Percentiles rank a stretch among this genome's conserved stretches.
Conservation (phyloP, 2,113 vertebrate species). For the Callipepla californica region DNA sequence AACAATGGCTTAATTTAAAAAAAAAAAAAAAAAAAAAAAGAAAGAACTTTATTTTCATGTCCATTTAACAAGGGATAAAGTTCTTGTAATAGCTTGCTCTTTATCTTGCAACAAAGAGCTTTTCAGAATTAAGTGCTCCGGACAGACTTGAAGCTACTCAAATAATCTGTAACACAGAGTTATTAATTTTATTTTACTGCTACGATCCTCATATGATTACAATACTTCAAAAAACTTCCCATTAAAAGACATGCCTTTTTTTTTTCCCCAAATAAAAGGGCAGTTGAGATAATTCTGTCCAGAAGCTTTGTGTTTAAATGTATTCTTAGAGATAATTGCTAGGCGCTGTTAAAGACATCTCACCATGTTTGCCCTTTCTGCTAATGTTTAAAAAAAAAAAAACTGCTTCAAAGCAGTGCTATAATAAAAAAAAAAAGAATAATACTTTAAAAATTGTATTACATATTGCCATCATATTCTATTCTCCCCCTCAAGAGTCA, state of each 20-base stretch:
- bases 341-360: background rate
- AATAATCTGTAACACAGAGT: background rate
- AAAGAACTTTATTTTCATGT: background rate
- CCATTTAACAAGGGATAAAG: background rate
- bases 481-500: background rate
- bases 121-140: background rate
- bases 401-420: background rate
- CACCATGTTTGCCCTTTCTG: background rate
- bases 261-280: background rate
- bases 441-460: background rate
- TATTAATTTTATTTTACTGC: conserved; percentile 29
- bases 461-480: background rate
- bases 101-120: background rate
- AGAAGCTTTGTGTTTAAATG: background rate
- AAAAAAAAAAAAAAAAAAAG: background rate
- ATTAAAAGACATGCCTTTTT: background rate
- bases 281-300: background rate
- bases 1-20: background rate
- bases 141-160: background rate
- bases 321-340: conserved; percentile 25
- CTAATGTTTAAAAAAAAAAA: background rate
- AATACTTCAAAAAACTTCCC: background rate
- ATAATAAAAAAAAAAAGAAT: background rate
- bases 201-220: background rate
- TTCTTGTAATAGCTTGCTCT: background rate